Percentiles rank a stretch among this genome's conserved stretches.
phyloP scores from a whole-genome alignment of 2,797 vertebrate genomes.

The Hyperoplus lanceolatus region DNA sequence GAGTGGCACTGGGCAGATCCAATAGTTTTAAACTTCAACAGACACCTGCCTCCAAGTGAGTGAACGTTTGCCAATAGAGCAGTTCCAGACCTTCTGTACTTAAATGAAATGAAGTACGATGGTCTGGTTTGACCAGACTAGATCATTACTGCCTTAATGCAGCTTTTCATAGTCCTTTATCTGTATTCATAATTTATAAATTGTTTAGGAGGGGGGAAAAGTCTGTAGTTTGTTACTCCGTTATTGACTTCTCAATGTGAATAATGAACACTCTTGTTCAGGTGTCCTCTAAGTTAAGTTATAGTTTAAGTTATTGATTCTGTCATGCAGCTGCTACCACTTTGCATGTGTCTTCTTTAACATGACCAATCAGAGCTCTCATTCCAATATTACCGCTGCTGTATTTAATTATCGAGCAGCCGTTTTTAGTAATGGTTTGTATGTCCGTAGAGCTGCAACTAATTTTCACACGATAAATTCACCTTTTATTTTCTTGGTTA shows the following conservation, averaged over 20 bases:
- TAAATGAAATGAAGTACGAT: too few species aligned
- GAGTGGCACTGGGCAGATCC: too few species aligned
- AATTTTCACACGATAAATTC: too few species aligned
- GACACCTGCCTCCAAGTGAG: too few species aligned
- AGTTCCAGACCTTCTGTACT: too few species aligned
- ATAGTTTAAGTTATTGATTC: slow-evolving; percentile 44
- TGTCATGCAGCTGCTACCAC: slow-evolving; percentile 32
- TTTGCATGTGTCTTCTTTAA: slow-evolving; percentile 52
- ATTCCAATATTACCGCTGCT: slow-evolving; percentile 24
- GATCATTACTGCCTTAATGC: slow-evolving; percentile 35
- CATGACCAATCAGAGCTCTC: slow-evolving; percentile 50
- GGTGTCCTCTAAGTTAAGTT: slow-evolving; percentile 39
- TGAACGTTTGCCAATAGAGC: too few species aligned
- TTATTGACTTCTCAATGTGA: slow-evolving; percentile 50
- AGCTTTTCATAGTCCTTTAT: slow-evolving; percentile 46
- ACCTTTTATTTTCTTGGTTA: not conserved
- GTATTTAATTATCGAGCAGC: not conserved
- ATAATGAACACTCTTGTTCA: slow-evolving; percentile 46
- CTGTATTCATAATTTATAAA: slow-evolving; percentile 57
- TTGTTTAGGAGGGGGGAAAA: slow-evolving; percentile 4
- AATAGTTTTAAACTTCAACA: too few species aligned
- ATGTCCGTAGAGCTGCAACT: not conserved
- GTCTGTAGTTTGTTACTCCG: slow-evolving; percentile 43
- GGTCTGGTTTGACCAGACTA: too few species aligned
- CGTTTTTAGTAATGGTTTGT: not conserved